Base-by-base conservation (phyloP, 2,888 invertebrate species). In the Scotopteryx bipunctaria region DNA sequence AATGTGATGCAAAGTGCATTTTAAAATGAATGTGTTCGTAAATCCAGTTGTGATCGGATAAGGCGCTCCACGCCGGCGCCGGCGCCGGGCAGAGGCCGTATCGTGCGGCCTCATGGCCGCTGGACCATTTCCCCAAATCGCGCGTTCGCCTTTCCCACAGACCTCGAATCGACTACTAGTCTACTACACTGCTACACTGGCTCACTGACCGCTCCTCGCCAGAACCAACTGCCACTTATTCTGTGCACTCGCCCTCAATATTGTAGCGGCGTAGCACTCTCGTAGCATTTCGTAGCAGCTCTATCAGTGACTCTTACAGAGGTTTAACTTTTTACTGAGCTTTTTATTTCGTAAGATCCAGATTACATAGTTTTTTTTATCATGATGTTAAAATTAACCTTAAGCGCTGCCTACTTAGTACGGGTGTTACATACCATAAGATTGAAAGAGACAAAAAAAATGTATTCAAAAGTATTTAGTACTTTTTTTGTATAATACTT, bases 101-200 rank as follows among this genome's bases (percentile, higher is more conserved):
- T 55, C 57, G 61, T 58, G 51, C 55, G 71, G 60, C 71, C 72
- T 64, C 73, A 71, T 78, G 73, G 78, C 80, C 77, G 71, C 59
- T 69, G 79, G 65, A 69, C 79, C 69, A 79, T 72, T 82, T 81
- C 76, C 77, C 79, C 76, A 79, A 83, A 79, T 81, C 71, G 66
- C 65, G 64, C 66, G 77, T 57, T 70, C 76, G 66, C 73, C 61
- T 78, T 78, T 76, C 76, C 81, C 69, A 83, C 71, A 82, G 71
- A 82, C 81, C 79, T 75, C 75, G 69, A 69, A 66, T 67, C 55
- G 60, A 57, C 61, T 13, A 45, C 36, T 47, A 38, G 27, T 48
- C 43, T 43, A 40, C 51, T 64, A 65, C 59, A 65, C 71, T 68
- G 73, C 71, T 76, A 70, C 61, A 77, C 75, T 80, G 72, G 71